A percentile compares a stretch with the other conserved stretches of the same genome.
Conservation (phyloP, 2,888 invertebrate genomes). For the Altica lythri region DNA sequence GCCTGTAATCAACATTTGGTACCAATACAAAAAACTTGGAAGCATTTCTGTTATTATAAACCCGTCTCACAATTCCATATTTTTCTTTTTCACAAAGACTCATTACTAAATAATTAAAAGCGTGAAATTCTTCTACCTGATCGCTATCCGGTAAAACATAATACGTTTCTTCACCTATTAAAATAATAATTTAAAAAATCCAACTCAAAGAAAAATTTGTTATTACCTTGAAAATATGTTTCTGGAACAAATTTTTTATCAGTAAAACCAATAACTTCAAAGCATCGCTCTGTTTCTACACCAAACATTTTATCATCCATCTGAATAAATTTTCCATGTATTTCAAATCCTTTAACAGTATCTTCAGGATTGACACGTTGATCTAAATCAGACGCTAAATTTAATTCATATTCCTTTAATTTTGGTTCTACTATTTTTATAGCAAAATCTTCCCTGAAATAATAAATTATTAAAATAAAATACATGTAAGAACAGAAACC, state of each 20-base stretch:
- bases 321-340: constrained; percentile 37
- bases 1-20: constrained; percentile 31
- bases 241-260: constrained; percentile 35
- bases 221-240: constrained; percentile 26
- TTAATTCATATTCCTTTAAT: constrained; percentile 14
- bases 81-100: constrained; percentile 29
- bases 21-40: constrained; percentile 37
- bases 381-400: constrained; percentile 33
- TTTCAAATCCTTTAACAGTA: constrained; percentile 31
- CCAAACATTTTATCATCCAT: constrained; percentile 38
- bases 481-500: too few relatives aligned
- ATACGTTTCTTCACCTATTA: constrained; percentile 33
- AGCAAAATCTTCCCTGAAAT: constrained; percentile 25
- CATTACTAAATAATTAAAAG: constrained; percentile 34
- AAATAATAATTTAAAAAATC: constrained; percentile 4
- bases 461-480: neutral
- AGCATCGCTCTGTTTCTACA: constrained; percentile 34
- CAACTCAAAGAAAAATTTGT: neutral
- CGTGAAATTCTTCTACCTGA: constrained; percentile 27
- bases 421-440: constrained; percentile 24
- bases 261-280: constrained; percentile 37
- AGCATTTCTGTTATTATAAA: constrained; percentile 34
- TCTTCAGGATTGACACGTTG: constrained; percentile 27
- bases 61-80: constrained; percentile 36
- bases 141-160: constrained; percentile 30